Conservation (phyloP, 2,888 invertebrate genomes). For the Trypoxylon attenuatum region DNA sequence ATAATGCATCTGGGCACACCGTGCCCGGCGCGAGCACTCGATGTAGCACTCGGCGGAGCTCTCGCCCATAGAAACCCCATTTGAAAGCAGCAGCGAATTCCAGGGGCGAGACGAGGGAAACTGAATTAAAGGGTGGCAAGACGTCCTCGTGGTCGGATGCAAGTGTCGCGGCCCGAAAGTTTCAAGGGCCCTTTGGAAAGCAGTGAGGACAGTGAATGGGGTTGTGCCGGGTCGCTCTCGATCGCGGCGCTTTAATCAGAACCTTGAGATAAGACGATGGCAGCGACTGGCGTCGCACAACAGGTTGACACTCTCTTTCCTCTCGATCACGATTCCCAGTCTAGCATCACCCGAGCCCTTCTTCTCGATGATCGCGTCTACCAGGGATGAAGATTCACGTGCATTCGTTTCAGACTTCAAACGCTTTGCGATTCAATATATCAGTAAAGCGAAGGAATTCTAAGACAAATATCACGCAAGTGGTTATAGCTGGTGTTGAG, state of each 20-base stretch:
- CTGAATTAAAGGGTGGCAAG: neutral
- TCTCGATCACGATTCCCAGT: neutral
- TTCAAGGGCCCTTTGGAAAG: no score
- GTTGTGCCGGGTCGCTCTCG: neutral
- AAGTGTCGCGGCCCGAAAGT: neutral
- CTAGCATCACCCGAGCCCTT: constrained; percentile 20
- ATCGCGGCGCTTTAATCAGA: neutral
- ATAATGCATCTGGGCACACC: constrained; percentile 25
- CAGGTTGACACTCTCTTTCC: neutral
- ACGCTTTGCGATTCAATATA: constrained; percentile 89
- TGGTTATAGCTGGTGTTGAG: neutral
- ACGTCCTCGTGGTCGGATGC: no score
- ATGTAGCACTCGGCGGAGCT: no score
- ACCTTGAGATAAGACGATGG: neutral
- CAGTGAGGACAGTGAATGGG: neutral
- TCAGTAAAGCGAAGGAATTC: constrained; percentile 98
- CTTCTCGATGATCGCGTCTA: neutral
- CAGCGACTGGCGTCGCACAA: neutral
- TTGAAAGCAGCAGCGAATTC: neutral
- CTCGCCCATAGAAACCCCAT: no score
- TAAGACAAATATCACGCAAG: constrained; percentile 82
- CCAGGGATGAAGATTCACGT: constrained; percentile 63
- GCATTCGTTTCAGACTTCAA: constrained; percentile 93
- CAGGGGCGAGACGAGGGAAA: neutral
- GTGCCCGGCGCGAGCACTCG: no score